phyloP scores from a whole-genome alignment of 2,113 vertebrate genomes.

The Salvator merianae region DNA sequence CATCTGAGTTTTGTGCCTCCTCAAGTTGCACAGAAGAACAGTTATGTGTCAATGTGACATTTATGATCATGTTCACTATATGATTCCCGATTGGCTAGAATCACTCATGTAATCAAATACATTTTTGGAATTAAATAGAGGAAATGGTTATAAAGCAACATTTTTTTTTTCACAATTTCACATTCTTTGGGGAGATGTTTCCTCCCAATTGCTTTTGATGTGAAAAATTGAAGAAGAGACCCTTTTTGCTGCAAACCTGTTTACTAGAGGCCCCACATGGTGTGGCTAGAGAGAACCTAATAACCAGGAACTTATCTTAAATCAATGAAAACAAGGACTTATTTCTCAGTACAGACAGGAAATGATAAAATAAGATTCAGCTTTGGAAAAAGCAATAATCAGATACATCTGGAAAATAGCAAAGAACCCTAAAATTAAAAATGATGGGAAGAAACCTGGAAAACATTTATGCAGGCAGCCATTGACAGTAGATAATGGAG shows the following conservation, averaged over 20 bases:
- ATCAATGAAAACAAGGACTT: neutral
- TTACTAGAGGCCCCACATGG: neutral
- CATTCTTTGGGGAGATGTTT: neutral
- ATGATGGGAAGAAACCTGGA: neutral
- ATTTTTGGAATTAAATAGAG: neutral
- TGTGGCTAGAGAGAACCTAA: neutral
- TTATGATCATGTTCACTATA: neutral
- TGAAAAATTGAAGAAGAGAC: neutral
- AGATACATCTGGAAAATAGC: slow-evolving; percentile 23
- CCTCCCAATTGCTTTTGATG: neutral
- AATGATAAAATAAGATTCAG: slow-evolving; percentile 13
- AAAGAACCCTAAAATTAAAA: neutral
- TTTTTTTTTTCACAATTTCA: neutral
- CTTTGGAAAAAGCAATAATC: slow-evolving; percentile 5
- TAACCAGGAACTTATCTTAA: slow-evolving; percentile 1
- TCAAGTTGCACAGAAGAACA: no score
- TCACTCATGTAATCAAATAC: neutral
- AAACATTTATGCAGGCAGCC: neutral
- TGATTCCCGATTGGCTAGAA: neutral
- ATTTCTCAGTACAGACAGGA: slow-evolving; percentile 15
- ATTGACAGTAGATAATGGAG: neutral
- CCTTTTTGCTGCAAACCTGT: neutral
- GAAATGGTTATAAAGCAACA: neutral
- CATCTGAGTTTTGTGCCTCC: no score
- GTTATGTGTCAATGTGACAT: no score